Percentiles rank a stretch among this genome's conserved stretches.
These are phyloP conservation scores for Patagioenas fasciata DNA, from an alignment of 2,113 vertebrate genomes.

Conservation along the genomic window DNA sequence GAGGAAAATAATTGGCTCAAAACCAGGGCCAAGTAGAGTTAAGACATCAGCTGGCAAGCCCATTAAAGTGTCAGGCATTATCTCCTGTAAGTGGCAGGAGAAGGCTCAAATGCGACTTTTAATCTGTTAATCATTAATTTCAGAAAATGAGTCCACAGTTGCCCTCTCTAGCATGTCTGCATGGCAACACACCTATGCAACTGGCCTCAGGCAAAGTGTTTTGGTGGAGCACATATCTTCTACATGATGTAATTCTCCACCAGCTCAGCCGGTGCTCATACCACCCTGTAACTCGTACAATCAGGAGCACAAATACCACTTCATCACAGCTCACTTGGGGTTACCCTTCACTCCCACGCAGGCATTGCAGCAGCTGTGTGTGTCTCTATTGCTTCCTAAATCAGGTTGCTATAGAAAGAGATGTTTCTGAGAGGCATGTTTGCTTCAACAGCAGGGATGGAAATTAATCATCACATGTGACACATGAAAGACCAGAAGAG, in stretches of 20 bases:
- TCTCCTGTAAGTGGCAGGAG: not conserved
- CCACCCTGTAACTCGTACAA: not conserved
- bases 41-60: not conserved
- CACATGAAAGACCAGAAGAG: not conserved
- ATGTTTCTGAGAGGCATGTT: not conserved
- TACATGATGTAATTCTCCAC: fast-evolving
- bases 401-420: not conserved
- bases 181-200: fast-evolving
- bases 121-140: constrained; percentile 9
- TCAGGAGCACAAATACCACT: not conserved
- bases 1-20: constrained; percentile 19
- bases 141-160: not conserved
- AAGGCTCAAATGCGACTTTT: constrained; percentile 10
- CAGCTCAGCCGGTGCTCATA: fast-evolving
- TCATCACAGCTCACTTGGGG: fast-evolving
- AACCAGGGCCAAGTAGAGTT: not conserved
- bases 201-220: not conserved
- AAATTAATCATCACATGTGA: not conserved
- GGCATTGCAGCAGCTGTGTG: not conserved
- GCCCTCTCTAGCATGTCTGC: not conserved
- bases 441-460: not conserved
- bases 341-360: fast-evolving
- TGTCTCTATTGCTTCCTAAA: not conserved
- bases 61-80: constrained; percentile 27
- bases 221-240: fast-evolving